Evolutionary conservation across 2,888 invertebrate species (phyloP), one percentile per base, ranked within the genome.

Genomic region (Agrotis segetum): DNA sequence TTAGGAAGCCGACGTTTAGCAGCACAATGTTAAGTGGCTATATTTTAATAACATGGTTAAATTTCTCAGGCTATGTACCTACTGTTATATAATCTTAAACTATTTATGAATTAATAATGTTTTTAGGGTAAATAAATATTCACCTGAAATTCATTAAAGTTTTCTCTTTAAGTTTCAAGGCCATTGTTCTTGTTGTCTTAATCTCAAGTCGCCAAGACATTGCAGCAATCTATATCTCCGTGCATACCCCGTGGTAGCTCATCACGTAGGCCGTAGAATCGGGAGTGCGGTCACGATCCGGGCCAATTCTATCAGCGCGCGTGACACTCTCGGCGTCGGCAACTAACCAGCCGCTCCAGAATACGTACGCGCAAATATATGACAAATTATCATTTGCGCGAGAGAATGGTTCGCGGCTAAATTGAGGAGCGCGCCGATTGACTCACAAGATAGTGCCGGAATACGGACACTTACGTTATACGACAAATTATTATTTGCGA

Each of bases 301-400:
- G 61, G 79, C 67, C 82, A 82, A 82, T 82, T 77, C 72, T 73
- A 82, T 82, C 83, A 71, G 66, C 71, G 71, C 61, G 76, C 81
- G 83, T 77, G 83, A 82, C 81, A 70, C 69, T 77, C 81, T 67
- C 69, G 29, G 65, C 56, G 64, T 58, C 66, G 67, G 34, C 52
- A 68, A 61, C 65, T 68, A 58, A 52, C 70, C 65, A 66, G 62
- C 34, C 16, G 11, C 49, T 69, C 44, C 66, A 19, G 62, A 71
- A 71, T 79, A 81, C 63, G 52, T 40, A 64, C 67, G 50, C 81
- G 66, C 68, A 49, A 58, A 29, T 74, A 67, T 74, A 70, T 55
- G 76, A 80, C 79, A 67, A 80, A 79, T 79, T 71, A 79, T 67
- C 64, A 76, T 76, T 71, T 61, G 71, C 62, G 19, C 29, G 58